Evolutionary conservation across 1,140 invertebrate genomes (phyloP), one percentile per base, ranked within the genome.

Genomic region (Lamellibrachia luymesi): DNA sequence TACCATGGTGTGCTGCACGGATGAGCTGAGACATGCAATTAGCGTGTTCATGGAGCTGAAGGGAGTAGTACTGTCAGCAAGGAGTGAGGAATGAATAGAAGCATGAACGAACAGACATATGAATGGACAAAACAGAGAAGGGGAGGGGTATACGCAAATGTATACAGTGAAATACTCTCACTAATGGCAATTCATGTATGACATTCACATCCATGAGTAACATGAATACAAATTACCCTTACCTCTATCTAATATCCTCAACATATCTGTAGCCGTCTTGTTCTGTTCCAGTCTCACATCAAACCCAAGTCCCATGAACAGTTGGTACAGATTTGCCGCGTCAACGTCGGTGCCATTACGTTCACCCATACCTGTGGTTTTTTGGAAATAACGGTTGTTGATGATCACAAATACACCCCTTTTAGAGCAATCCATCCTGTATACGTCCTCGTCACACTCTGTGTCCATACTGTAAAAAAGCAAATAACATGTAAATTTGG

Each of bases 341-440:
- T 97, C 98, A 10, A 97, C 97, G 94, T 98, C 98, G 51, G 98
- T 98, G 2, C 98, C 98, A 94, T 97, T 97, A 93, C 98, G 96
- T 10, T 96, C 95, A 94, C 97, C 97, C 92, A 98, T 96, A 51
- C 97, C 96, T 91, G 96, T 95, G 25, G 93, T 49, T 7, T 95
- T 94, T 51, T 96, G 93, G 94, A 97, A 97, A 38, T 93, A 94
- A 96, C 98, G 98, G 96, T 99, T 98, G 95, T 99, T 99, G 94
- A 99, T 98, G 94, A 99, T 98, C 0, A 99, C 95, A 25, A 98
- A 98, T 92, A 97, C 95, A 25, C 98, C 98, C 93, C 98, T 97
- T 93, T 97, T 97, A 90, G 97, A 96, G 96, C 99, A 98, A 95
- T 97, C 97, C 98, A 99, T 99, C 94, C 98, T 98, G 95, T 99